Evolutionary conservation across 2,113 vertebrate species (phyloP).

Genomic region (Zosterops borbonicus): DNA sequence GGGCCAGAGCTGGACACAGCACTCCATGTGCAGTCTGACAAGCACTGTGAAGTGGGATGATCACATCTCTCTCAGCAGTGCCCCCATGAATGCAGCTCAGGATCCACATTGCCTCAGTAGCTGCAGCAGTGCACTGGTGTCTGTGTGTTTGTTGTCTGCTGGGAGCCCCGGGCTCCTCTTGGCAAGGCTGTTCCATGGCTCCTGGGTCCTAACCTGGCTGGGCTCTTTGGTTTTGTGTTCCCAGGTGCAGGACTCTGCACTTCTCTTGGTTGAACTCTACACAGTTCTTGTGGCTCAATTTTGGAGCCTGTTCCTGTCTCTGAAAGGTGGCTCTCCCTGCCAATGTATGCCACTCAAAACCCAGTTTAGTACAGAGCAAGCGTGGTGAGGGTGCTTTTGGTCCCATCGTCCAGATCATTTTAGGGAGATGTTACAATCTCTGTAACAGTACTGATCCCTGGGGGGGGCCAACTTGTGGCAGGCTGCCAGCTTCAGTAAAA

Average conservation of each 20-base stretch:
- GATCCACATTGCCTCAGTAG: background rate
- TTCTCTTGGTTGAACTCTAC: background rate
- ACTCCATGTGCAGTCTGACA: background rate
- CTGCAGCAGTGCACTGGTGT: background rate
- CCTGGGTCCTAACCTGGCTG: no score
- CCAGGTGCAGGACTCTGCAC: no score
- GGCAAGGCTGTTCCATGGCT: background rate
- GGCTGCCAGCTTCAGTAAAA: background rate
- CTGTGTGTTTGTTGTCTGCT: background rate
- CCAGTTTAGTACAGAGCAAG: background rate
- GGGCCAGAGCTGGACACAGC: background rate
- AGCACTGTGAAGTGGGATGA: no score
- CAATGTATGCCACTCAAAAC: accelerated
- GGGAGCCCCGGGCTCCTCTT: background rate
- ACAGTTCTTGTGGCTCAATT: background rate
- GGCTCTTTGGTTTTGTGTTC: background rate
- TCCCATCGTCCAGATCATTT: background rate
- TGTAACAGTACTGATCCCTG: background rate
- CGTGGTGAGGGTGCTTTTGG: background rate
- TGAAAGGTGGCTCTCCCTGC: background rate
- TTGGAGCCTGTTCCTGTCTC: background rate
- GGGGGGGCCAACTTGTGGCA: background rate
- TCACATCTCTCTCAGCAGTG: background rate
- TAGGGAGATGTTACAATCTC: background rate
- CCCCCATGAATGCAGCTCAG: background rate